Evolutionary conservation across 2,888 invertebrate species (phyloP).

Genomic region (Napeogenes sylphis): DNA sequence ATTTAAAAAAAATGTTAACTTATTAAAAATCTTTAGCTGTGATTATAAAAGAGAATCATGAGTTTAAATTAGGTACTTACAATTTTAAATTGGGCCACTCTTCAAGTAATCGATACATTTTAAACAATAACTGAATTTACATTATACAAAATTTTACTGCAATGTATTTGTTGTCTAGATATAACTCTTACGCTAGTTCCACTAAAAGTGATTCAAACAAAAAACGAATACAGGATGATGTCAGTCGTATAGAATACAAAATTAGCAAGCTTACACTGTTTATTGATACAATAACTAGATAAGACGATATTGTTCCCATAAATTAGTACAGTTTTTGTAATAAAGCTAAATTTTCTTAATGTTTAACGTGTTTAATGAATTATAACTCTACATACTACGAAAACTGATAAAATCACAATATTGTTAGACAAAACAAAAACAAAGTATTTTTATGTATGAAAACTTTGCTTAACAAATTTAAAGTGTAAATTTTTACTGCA

Average conservation of each 20-base stretch:
- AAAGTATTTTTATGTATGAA: too few relatives aligned
- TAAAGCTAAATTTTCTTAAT: not conserved
- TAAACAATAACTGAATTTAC: not conserved
- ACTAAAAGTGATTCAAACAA: conserved; percentile 53
- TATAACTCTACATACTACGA: too few relatives aligned
- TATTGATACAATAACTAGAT: conserved; percentile 28
- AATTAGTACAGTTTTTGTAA: not conserved
- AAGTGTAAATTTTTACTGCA: too few relatives aligned
- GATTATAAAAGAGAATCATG: conserved; percentile 3
- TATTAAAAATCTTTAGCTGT: not conserved
- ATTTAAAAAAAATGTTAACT: not conserved
- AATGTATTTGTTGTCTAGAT: conserved; percentile 35
- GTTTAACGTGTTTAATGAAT: too few relatives aligned
- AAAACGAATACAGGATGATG: conserved; percentile 57
- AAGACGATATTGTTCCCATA: conserved; percentile 18
- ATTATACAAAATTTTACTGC: not conserved
- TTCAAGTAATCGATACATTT: conserved; percentile 44
- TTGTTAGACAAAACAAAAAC: too few relatives aligned
- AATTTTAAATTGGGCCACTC: conserved; percentile 41
- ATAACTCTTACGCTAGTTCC: conserved; percentile 44
- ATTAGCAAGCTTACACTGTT: conserved; percentile 56
- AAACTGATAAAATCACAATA: too few relatives aligned
- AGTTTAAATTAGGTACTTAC: conserved; percentile 38
- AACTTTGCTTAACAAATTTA: too few relatives aligned
- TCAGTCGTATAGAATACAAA: conserved; percentile 53